A percentile compares a stretch with the other conserved stretches of the same genome.
Conservation (phyloP, 2,888 invertebrate species). For the Athripsodes cinereus region DNA sequence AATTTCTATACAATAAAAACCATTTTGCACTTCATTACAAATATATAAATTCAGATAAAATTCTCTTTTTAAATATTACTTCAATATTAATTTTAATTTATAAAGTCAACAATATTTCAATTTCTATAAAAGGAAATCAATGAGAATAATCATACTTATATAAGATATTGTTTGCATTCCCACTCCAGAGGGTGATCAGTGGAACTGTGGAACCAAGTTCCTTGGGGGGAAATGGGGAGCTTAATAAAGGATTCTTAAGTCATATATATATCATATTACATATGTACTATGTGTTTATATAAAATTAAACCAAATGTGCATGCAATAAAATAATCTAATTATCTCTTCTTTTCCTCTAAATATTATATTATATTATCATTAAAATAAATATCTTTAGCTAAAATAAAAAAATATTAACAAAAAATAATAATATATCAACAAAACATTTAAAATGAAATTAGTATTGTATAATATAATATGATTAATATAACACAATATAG, state of each 20-base stretch:
- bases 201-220: not conserved
- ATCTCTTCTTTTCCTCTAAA: conserved; percentile 20
- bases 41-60: not conserved
- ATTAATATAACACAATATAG: conserved; percentile 2
- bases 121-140: too few species aligned
- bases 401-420: conserved; percentile 26
- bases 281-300: not conserved
- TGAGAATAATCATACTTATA: too few species aligned
- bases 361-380: too few species aligned
- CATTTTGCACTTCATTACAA: conserved; percentile 26
- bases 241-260: not conserved
- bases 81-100: not conserved
- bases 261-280: not conserved
- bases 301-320: conserved; percentile 15
- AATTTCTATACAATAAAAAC: conserved; percentile 29
- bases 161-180: not conserved
- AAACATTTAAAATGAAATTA: conserved; percentile 10
- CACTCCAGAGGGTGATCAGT: not conserved
- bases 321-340: conserved; percentile 22
- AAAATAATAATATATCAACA: conserved; percentile 22
- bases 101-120: too few species aligned
- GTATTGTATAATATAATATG: not conserved
- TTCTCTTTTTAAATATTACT: not conserved
- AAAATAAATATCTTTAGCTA: conserved; percentile 23
- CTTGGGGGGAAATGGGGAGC: not conserved